phyloP scores from a whole-genome alignment of 2,888 invertebrate genomes.

The Drosophila diplacantha region DNA sequence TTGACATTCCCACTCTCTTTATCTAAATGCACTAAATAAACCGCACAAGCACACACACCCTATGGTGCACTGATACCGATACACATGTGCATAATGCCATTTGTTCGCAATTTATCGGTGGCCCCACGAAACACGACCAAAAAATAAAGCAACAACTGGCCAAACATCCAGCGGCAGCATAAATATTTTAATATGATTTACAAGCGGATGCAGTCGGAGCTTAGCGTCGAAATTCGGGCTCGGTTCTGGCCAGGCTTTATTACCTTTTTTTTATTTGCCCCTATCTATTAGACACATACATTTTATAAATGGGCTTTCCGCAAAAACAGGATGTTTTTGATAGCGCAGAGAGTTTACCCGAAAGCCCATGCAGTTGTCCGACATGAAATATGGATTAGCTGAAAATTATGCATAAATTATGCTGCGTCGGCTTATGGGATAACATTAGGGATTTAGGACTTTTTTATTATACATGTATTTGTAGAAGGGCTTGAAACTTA shows the following conservation, averaged over 20 bases:
- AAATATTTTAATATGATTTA: conserved; percentile 71
- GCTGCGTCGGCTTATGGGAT: conserved; percentile 18
- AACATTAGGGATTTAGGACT: conserved; percentile 9
- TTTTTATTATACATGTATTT: not conserved
- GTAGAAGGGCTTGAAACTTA: not conserved
- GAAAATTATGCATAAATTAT: conserved; percentile 39
- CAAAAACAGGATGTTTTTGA: conserved; percentile 47
- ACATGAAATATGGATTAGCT: conserved; percentile 37
- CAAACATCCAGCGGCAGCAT: conserved; percentile 39
- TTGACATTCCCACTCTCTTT: conserved; percentile 66
- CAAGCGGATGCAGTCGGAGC: conserved; percentile 55
- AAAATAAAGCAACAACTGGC: conserved; percentile 27
- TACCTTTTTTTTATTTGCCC: not conserved
- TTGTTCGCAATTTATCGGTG: conserved; percentile 53
- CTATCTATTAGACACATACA: conserved; percentile 32
- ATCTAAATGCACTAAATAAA: conserved; percentile 67
- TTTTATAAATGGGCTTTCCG: conserved; percentile 42
- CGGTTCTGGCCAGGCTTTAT: conserved; percentile 13
- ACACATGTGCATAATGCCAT: conserved; percentile 46
- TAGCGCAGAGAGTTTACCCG: conserved; percentile 24
- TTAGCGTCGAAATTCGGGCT: conserved; percentile 31
- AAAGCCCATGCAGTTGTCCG: conserved; percentile 26
- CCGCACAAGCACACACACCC: conserved; percentile 26
- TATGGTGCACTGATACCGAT: conserved; percentile 13
- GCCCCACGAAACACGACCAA: conserved; percentile 15